Evolutionary conservation across 2,888 invertebrate species (phyloP).

Genomic region (Incurvaria masculella): DNA sequence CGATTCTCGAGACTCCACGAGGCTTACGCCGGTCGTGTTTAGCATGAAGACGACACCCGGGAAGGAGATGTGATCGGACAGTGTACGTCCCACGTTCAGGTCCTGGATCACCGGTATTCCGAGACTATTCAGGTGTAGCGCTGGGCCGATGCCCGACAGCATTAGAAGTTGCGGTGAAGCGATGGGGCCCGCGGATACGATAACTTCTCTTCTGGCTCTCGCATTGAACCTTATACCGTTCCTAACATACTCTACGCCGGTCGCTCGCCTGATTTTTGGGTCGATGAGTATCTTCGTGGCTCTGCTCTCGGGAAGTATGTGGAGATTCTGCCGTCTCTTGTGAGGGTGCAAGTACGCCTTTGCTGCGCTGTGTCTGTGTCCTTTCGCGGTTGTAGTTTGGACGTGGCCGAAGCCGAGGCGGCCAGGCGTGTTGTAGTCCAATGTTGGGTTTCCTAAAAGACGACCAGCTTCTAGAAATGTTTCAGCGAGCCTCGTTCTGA

Average conservation of each 20-base stretch:
- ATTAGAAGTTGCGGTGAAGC: constrained; percentile 64
- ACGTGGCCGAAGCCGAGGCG: constrained; percentile 54
- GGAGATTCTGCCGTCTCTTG: constrained; percentile 53
- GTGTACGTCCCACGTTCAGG: constrained; percentile 54
- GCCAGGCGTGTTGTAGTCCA: constrained; percentile 68
- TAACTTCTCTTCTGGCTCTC: constrained; percentile 30
- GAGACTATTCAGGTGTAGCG: constrained; percentile 39
- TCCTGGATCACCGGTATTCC: constrained; percentile 49
- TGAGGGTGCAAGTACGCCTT: constrained; percentile 58
- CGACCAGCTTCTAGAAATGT: constrained; percentile 64
- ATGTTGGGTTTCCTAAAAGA: constrained; percentile 60
- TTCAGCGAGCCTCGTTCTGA: constrained; percentile 54
- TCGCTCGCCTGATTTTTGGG: constrained; percentile 42
- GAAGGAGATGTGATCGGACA: constrained; percentile 56
- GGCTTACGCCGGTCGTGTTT: constrained; percentile 22
- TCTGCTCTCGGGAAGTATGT: constrained; percentile 50
- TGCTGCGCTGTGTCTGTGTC: constrained; percentile 52
- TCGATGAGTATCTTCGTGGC: constrained; percentile 60
- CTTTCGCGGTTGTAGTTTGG: constrained; percentile 44
- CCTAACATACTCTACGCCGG: constrained; percentile 35
- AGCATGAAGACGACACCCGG: constrained; percentile 37
- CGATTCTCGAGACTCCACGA: constrained; percentile 5
- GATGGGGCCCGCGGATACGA: constrained; percentile 60
- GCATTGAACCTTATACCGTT: constrained; percentile 43
- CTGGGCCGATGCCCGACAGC: constrained; percentile 54